phyloP scores from a whole-genome alignment of 2,888 invertebrate genomes.

The Pristionchus maxplancki region DNA sequence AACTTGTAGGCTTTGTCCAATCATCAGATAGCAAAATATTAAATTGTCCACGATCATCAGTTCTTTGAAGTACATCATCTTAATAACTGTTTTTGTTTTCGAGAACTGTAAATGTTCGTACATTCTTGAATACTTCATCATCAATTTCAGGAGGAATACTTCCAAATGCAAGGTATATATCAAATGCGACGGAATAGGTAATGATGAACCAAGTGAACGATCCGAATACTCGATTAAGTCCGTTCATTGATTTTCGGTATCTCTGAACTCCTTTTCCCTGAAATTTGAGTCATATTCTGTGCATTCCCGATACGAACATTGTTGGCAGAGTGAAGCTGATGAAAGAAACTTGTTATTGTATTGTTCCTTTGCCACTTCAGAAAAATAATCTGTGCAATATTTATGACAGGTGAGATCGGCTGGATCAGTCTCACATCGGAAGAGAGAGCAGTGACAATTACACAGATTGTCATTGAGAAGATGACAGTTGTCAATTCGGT shows the following conservation, averaged over 20 bases:
- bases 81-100: neutral
- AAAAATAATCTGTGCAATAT: neutral
- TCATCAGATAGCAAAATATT: slow-evolving; percentile 14
- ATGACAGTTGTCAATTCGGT: neutral
- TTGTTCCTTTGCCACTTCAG: slow-evolving; percentile 22
- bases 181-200: neutral
- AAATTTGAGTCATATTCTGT: neutral
- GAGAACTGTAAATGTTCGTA: neutral
- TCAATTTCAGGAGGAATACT: neutral
- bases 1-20: slow-evolving; percentile 14
- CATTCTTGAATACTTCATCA: slow-evolving; percentile 35
- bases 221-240: slow-evolving; percentile 11
- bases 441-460: neutral
- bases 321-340: neutral
- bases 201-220: slow-evolving; percentile 28
- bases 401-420: no score
- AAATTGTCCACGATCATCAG: neutral
- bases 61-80: slow-evolving; percentile 42
- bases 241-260: slow-evolving; percentile 19
- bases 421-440: neutral
- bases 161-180: neutral
- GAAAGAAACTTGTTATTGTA: neutral
- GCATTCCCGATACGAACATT: neutral
- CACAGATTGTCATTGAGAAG: slow-evolving; percentile 28
- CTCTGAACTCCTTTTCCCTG: neutral